Conservation (phyloP, 2,113 vertebrate genomes). For the Elachura formosa region DNA sequence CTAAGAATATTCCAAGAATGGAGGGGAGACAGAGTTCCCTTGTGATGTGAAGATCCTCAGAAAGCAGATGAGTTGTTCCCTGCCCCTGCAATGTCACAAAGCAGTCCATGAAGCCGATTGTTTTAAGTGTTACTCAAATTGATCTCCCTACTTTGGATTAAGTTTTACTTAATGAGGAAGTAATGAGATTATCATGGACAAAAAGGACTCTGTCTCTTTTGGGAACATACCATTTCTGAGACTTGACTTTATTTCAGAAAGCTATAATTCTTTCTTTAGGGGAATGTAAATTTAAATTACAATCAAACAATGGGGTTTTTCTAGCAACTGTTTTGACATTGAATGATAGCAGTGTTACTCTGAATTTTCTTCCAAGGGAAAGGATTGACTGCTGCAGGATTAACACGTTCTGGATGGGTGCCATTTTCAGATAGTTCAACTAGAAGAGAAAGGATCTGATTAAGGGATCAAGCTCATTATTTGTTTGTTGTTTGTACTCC, state of each 20-base stretch:
- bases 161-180: slow-evolving; percentile 29
- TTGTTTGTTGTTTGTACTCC: not conserved
- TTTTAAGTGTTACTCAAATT: slow-evolving; percentile 34
- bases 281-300: not conserved
- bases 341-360: not conserved
- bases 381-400: not conserved
- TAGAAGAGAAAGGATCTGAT: not conserved
- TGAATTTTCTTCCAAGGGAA: not conserved
- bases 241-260: not conserved
- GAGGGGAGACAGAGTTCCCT: not conserved
- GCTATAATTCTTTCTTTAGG: not conserved
- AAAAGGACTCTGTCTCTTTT: not conserved
- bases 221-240: not conserved
- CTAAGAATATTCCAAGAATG: not conserved
- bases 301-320: not conserved
- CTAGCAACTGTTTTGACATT: not conserved
- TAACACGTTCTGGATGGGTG: not conserved
- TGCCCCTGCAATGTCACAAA: not conserved
- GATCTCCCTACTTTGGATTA: slow-evolving; percentile 41
- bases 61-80: not conserved
- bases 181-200: slow-evolving; percentile 14
- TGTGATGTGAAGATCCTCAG: not conserved
- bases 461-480: not conserved
- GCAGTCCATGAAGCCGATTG: not conserved
- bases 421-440: not conserved